These are phyloP conservation scores for Sceliomorpha sp. DNA, from an alignment of 2,888 invertebrate species.

Conservation along the genomic window DNA sequence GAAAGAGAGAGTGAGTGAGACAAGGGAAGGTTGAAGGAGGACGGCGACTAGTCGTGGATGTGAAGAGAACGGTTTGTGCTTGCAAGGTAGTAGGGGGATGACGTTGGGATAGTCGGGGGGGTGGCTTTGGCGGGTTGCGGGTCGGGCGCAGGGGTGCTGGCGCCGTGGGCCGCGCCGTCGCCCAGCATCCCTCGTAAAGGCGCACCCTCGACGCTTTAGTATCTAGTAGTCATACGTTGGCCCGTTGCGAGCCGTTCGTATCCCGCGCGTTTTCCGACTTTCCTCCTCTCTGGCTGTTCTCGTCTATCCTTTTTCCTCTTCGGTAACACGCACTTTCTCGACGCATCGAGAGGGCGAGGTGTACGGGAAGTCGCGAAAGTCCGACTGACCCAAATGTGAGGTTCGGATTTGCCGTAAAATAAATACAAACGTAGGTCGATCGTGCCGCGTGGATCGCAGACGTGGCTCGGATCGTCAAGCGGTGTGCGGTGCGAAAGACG, in stretches of 20 bases:
- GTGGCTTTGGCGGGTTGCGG: constrained; percentile 48
- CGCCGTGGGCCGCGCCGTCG: constrained; percentile 79
- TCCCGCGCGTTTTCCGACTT: constrained; percentile 47
- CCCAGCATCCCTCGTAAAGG: constrained; percentile 78
- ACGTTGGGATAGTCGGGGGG: constrained; percentile 59
- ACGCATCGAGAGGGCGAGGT: neutral
- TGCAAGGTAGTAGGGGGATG: constrained; percentile 28
- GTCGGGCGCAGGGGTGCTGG: constrained; percentile 67
- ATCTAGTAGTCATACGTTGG: constrained; percentile 78
- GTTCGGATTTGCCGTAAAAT: too few species aligned
- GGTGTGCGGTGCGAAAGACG: too few species aligned
- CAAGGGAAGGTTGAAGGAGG: constrained; percentile 36
- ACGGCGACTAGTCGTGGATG: constrained; percentile 25
- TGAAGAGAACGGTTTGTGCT: constrained; percentile 19
- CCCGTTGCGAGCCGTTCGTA: constrained; percentile 71
- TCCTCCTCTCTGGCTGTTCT: constrained; percentile 36
- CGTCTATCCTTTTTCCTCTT: neutral
- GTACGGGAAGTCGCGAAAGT: neutral
- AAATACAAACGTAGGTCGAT: too few species aligned
- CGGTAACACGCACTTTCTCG: neutral
- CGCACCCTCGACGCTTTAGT: constrained; percentile 76
- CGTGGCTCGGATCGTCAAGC: too few species aligned
- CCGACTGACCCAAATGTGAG: neutral
- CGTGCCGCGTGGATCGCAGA: too few species aligned
- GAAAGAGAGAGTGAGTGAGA: constrained; percentile 16